phyloP scores from a whole-genome alignment of 2,113 vertebrate genomes.

The Nothobranchius furzeri region DNA sequence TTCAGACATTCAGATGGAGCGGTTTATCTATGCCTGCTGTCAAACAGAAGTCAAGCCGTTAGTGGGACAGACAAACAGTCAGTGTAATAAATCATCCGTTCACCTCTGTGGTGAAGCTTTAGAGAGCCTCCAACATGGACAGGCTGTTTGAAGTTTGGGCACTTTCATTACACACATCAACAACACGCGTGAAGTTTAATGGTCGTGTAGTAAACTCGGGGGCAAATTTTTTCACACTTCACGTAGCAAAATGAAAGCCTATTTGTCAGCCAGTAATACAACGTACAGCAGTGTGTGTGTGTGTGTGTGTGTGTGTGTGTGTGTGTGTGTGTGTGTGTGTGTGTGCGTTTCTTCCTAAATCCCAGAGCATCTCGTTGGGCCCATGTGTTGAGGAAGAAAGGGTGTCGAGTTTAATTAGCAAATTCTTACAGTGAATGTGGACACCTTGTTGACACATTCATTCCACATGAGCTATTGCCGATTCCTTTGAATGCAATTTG shows the following conservation, averaged over 20 bases:
- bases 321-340: too few relatives aligned
- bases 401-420: slow-evolving; percentile 78
- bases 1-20: slow-evolving; percentile 50
- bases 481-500: slow-evolving; percentile 82
- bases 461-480: slow-evolving; percentile 78
- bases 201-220: slow-evolving; percentile 50
- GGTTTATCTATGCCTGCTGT: slow-evolving; percentile 66
- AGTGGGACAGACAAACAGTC: slow-evolving; percentile 65
- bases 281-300: slow-evolving; percentile 38
- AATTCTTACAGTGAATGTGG: slow-evolving; percentile 68
- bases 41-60: slow-evolving; percentile 66
- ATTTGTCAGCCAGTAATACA: slow-evolving; percentile 55
- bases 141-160: slow-evolving; percentile 66
- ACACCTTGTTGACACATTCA: slow-evolving; percentile 79
- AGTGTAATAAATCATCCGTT: slow-evolving; percentile 70
- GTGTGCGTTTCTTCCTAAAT: slow-evolving; percentile 29
- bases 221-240: slow-evolving; percentile 48
- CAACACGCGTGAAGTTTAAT: slow-evolving; percentile 68
- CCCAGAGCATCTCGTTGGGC: slow-evolving; percentile 35
- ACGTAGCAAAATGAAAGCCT: slow-evolving; percentile 55
- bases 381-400: slow-evolving; percentile 66
- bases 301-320: too few relatives aligned
- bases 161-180: slow-evolving; percentile 75
- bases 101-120: slow-evolving; percentile 45
- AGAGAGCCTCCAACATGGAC: slow-evolving; percentile 37